These are phyloP conservation scores for Sycophila texana DNA, from an alignment of 2,888 invertebrate species.

Conservation along the genomic window DNA sequence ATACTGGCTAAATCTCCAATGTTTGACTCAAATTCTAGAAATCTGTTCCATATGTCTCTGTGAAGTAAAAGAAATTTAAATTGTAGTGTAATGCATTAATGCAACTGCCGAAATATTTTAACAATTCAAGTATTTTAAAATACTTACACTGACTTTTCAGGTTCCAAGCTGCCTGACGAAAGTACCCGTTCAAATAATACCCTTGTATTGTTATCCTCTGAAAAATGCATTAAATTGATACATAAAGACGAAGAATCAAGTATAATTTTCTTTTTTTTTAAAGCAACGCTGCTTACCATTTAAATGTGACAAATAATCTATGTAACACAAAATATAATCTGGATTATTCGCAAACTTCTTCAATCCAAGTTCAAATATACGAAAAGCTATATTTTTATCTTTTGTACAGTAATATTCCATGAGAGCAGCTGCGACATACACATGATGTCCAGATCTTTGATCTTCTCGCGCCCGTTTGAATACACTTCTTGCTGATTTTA, in stretches of 20 bases:
- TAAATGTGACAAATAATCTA: conserved; percentile 97
- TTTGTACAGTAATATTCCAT: conserved; percentile 99
- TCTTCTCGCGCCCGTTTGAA: conserved; percentile 98
- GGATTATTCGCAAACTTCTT: conserved; percentile 97
- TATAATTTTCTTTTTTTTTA: too few species aligned
- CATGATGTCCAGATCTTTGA: conserved; percentile 87
- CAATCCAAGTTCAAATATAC: conserved; percentile 97
- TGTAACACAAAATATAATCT: conserved; percentile 96
- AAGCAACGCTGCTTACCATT: conserved; percentile 82
- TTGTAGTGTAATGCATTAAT: background rate
- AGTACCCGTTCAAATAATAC: conserved; percentile 98
- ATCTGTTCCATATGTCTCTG: conserved; percentile 98
- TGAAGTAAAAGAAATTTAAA: conserved; percentile 57
- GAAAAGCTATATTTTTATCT: conserved; percentile 96
- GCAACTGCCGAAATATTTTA: background rate
- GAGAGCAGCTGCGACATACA: conserved; percentile 96
- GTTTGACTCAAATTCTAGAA: conserved; percentile 98
- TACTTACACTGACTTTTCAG: conserved; percentile 91
- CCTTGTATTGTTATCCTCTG: conserved; percentile 99
- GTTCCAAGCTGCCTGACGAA: conserved; percentile 92
- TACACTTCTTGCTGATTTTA: conserved; percentile 94
- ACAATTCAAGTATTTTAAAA: background rate
- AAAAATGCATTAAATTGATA: conserved; percentile 59
- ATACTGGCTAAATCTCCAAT: conserved; percentile 98
- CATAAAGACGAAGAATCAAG: background rate